Evolutionary conservation across 2,797 vertebrate species (phyloP), one percentile per base, ranked within the genome.

Genomic region (Gallinago nigripennis): DNA sequence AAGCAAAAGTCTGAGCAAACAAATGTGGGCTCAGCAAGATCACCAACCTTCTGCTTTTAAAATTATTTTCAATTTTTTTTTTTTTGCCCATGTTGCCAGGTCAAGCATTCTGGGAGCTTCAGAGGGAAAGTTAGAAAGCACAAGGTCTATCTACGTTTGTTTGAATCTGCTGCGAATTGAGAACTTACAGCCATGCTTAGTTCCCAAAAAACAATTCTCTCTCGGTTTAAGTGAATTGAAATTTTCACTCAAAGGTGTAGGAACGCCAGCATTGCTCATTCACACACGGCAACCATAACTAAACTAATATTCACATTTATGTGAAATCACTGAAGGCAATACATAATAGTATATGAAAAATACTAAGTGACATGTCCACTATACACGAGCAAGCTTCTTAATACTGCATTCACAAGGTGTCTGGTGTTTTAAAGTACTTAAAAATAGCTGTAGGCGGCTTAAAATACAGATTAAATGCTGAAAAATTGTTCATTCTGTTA

Each of bases 401-500:
- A 70, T 75, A 35, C 23, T 82, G 41, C 24, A 37, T 94, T 95
- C 31, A 53, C 15, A 63, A 90, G 57, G n/a, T 48, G 25, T 45
- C 33, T 70, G 41, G 35, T 73, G 41, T 25, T 82, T 92, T 85
- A 46, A 43, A 61, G 20, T 60, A 66, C 24, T 92, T 66, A 72
- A 53, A 68, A 86, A 78, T 86, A 88, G 46, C 45, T 95, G n/a
- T 60, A 71, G 41, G 51, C 41, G 12, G 2, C 5, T 68, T 77
- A 72, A 86, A 66, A 84, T 73, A 16, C 2, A 48, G 21, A 81
- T 92, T 78, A 92, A 96, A 92, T 73, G 50, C 17, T 78, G n/a
- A 43, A 20, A 75, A 35, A 39, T 50, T 5, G 27, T 9, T 35
- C 6, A 66, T 94, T 84, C 41, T 65, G 12, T 6, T 77, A 16